Evolutionary conservation across 2,797 vertebrate genomes (phyloP), one percentile per base, ranked within the genome.

Genomic region (Periparus ater): DNA sequence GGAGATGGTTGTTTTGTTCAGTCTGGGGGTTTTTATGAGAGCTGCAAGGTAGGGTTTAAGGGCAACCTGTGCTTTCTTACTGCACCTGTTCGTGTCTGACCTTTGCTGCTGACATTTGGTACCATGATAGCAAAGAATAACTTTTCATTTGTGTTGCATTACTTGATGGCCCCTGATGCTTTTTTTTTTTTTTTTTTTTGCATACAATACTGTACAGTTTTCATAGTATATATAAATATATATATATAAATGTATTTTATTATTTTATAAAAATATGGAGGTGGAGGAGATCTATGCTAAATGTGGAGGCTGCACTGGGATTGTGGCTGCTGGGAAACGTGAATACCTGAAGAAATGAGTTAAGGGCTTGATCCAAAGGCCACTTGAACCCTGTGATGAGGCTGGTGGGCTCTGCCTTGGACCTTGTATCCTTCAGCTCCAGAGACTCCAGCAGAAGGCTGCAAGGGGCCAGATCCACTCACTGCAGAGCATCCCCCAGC

Each of bases 231-330:
- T 82, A 93, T 82, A 90, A 95, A 88, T 78, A 72, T 58, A 93
- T 71, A 92, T 82, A 77, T 95, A 95, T 11, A 95, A 77, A 94
- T 74, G 88, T 95, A 95, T 95, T 95, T 95, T 93, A 95, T 94
- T 92, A 81, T 95, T 96, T 96, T 96, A 91, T 95, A 11, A 80
- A 91, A 86, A 76, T 79, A 48, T 3, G 2, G 85, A 92, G 68
- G 44, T 68, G 79, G 68, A 66, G 66, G 58, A 94, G 81, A 44
- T 61, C 51, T 89, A 2, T 74, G 36, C 57, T 68, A 54, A 81
- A 61, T 17, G 40, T 62, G 44, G 66, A 94, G 57, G 65, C 53
- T 47, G 22, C 47, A 9, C 11, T 19, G 42, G 54, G 55, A 76
- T 40, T 34, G 40, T n/a, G n/a, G 30, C 62, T 91, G 51, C 66